Conservation (phyloP, 2,113 vertebrate species). For the Abramis brama region DNA sequence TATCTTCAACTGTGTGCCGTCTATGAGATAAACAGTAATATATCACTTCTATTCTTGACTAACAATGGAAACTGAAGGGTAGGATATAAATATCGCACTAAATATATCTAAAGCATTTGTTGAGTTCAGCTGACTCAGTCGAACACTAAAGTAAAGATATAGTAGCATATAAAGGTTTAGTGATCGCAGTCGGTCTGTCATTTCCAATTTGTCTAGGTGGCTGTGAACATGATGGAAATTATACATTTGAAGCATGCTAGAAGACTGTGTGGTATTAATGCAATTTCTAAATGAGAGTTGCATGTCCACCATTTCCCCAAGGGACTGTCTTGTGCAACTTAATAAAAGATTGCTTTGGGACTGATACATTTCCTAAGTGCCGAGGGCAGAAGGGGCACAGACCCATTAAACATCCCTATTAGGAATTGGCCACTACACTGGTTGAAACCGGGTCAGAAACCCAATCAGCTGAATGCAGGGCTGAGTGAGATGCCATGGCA, state of each 20-base stretch:
- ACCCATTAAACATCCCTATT: slow-evolving; percentile 48
- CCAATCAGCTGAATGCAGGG: slow-evolving; percentile 66
- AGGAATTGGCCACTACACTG: slow-evolving; percentile 52
- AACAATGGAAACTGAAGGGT: not conserved
- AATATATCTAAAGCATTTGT: slow-evolving; percentile 1
- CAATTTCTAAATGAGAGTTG: not conserved
- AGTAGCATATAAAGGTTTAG: not conserved
- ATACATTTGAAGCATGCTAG: not conserved
- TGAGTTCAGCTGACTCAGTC: not conserved
- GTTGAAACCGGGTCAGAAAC: slow-evolving; percentile 53
- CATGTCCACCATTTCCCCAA: not conserved
- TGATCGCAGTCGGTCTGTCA: slow-evolving; percentile 1
- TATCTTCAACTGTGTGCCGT: not conserved
- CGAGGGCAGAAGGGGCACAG: slow-evolving; percentile 46
- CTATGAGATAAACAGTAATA: not conserved
- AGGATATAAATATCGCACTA: slow-evolving; percentile 5
- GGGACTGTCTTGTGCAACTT: not conserved
- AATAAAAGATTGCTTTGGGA: slow-evolving; percentile 33
- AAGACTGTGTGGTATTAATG: not conserved
- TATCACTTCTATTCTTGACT: not conserved
- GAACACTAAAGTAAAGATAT: not conserved
- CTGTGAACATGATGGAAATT: slow-evolving; percentile 52
- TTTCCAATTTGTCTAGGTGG: slow-evolving; percentile 18
- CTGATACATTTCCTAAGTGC: slow-evolving; percentile 56
- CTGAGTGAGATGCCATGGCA: slow-evolving; percentile 36